Percentiles rank a stretch among this genome's conserved stretches.
Evolutionary conservation across 2,797 vertebrate genomes (phyloP).

Genomic region (Gambusia yucatana): DNA sequence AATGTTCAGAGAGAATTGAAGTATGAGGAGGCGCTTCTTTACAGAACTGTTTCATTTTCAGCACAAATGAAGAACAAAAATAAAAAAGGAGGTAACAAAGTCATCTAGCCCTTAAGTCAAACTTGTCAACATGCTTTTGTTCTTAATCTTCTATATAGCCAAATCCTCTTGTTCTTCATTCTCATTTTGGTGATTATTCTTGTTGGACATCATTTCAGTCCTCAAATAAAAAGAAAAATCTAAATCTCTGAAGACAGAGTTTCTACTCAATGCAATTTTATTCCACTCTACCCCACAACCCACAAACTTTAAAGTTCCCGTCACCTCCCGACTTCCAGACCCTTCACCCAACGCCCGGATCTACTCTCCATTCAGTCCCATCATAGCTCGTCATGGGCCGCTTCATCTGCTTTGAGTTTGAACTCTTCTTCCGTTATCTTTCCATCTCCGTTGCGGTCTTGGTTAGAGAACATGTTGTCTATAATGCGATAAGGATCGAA

Average conservation of each 20-base stretch:
- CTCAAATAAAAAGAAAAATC: conserved; percentile 23
- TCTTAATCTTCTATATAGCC: conserved; percentile 3
- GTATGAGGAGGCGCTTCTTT: conserved; percentile 38
- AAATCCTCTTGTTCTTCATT: conserved; percentile 5
- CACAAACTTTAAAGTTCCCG: conserved; percentile 5
- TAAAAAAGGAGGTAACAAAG: conserved; percentile 48
- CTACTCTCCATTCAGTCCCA: conserved; percentile 37
- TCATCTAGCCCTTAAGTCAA: conserved; percentile 35
- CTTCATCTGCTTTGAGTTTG: conserved; percentile 94
- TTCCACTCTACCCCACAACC: conserved; percentile 30
- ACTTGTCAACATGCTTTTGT: conserved; percentile 1
- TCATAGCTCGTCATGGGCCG: conserved; percentile 93
- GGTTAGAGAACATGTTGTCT: conserved; percentile 97
- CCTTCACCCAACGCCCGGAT: conserved; percentile 37
- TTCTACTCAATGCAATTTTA: conserved; percentile 2
- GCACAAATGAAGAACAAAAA: conserved; percentile 43
- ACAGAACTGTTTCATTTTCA: conserved; percentile 51
- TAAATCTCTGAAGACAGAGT: conserved; percentile 10
- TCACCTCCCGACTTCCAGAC: conserved; percentile 23
- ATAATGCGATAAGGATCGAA: conserved; percentile 92
- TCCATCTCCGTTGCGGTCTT: conserved; percentile 93
- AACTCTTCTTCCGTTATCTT: conserved; percentile 92
- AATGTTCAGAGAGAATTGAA: conserved; percentile 13
- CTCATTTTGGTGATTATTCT: conserved; percentile 8
- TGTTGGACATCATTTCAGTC: conserved; percentile 24